phyloP scores from a whole-genome alignment of 2,113 vertebrate genomes.

The Tetrax tetrax region DNA sequence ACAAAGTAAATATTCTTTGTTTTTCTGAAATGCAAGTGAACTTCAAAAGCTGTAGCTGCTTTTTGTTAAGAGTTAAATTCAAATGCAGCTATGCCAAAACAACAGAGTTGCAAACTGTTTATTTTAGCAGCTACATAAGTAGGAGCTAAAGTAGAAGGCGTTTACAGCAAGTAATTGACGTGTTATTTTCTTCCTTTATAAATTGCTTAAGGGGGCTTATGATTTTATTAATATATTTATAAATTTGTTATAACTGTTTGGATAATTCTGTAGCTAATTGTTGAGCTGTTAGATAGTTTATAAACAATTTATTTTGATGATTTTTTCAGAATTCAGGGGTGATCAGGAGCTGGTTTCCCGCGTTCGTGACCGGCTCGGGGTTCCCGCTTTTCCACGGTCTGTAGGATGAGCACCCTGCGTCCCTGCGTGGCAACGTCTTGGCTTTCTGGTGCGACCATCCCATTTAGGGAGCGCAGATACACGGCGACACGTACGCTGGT shows the following conservation, averaged over 20 bases:
- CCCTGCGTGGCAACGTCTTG: accelerated
- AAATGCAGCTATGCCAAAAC: not conserved
- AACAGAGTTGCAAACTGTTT: not conserved
- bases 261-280: conserved; percentile 2
- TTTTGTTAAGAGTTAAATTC: not conserved
- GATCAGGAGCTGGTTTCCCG: not conserved
- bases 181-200: conserved; percentile 17
- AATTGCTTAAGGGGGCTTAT: not conserved
- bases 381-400: not conserved
- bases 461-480: not conserved
- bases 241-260: conserved; percentile 4
- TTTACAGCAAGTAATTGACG: not conserved
- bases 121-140: not conserved
- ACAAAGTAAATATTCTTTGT: not conserved
- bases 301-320: not conserved
- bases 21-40: not conserved
- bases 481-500: not conserved
- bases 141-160: not conserved
- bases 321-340: not conserved
- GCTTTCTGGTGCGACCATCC: not conserved
- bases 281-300: not conserved
- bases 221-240: not conserved
- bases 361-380: not conserved
- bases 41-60: not conserved
- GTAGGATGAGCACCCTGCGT: not conserved